Base-by-base conservation (phyloP, 1,140 invertebrate species). In the Parapsyche elsis region DNA sequence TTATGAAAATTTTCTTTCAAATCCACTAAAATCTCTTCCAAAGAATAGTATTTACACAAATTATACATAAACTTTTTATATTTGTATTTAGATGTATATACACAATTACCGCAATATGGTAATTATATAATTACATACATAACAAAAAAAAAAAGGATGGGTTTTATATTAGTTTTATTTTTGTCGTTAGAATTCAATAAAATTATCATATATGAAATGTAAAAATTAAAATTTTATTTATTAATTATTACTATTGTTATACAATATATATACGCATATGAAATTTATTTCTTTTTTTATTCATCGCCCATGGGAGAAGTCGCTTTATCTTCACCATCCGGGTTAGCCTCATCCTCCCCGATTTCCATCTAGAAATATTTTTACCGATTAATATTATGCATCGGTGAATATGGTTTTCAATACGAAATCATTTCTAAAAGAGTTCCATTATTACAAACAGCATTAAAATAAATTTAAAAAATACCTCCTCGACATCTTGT, bases 251-350 rank as follows among this genome's bases (percentile, higher is more conserved):
- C 46, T 57, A 76, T 76, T 57, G 57, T 76, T 76, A 53, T n/a
- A 21, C 14, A 26, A 76, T 59, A 59, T 59, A 57, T 59, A 12
- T 59, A n/a, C n/a, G 57, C 30, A 38, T 38, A 38, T 38, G 30
- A 38, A 24, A 30, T 77, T 38, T 49, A 67, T 59, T 9, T n/a
- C 21, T 77, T 5, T 57, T 67, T 76, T 76, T 38, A 77, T 77
- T 16, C 79, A 57, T 83, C 80, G n/a, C 76, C 76, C 38, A 83
- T 83, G 10, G 82, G 82, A 21, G 82, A 83, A 21, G 82, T 81
- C 10, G 82, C 78, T 77, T 82, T 83, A 38, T 83, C 83, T 79
- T 83, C 83, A 64, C 76, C 83, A 44, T 83, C 83, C 23, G 76
- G 57, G 23, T 71, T n/a, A 19, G n/a, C 57, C 76, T 83, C 83